Evolutionary conservation across 2,113 vertebrate genomes (phyloP).

Genomic region (Lathamus discolor): DNA sequence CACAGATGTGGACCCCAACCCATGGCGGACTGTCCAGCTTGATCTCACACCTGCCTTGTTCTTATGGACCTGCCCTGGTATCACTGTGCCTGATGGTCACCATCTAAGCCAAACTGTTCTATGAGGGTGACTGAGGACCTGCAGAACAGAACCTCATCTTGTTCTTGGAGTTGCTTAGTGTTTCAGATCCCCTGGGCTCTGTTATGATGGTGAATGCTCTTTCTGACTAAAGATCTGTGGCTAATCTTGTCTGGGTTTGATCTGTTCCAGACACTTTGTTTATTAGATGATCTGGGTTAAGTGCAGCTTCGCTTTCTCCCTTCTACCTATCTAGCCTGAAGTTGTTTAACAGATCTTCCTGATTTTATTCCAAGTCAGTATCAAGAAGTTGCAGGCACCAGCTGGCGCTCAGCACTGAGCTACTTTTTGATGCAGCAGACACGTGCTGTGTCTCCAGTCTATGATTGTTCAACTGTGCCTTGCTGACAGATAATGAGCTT

Average conservation of each 20-base stretch:
- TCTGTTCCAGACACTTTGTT: not conserved
- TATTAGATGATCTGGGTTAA: not conserved
- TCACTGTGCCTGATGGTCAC: not conserved
- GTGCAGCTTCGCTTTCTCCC: not conserved
- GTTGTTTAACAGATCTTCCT: constrained; percentile 16
- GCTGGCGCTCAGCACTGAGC: not conserved
- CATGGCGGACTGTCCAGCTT: not conserved
- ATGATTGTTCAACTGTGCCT: not conserved
- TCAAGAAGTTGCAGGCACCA: not conserved
- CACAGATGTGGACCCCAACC: too few species aligned
- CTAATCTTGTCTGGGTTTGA: not conserved
- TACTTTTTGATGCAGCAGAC: not conserved
- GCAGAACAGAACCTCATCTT: not conserved
- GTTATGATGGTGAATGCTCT: not conserved
- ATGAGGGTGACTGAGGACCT: not conserved
- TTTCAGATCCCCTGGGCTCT: not conserved
- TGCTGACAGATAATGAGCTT: not conserved
- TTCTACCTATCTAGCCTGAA: not conserved
- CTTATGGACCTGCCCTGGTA: fast-evolving
- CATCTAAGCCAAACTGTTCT: not conserved
- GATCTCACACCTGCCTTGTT: not conserved
- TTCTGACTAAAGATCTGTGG: not conserved
- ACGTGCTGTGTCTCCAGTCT: not conserved
- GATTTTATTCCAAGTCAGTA: not conserved
- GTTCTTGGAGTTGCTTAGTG: not conserved